These are phyloP conservation scores for Parelbella ahira DNA, from an alignment of 2,888 invertebrate genomes.

Conservation along the genomic window DNA sequence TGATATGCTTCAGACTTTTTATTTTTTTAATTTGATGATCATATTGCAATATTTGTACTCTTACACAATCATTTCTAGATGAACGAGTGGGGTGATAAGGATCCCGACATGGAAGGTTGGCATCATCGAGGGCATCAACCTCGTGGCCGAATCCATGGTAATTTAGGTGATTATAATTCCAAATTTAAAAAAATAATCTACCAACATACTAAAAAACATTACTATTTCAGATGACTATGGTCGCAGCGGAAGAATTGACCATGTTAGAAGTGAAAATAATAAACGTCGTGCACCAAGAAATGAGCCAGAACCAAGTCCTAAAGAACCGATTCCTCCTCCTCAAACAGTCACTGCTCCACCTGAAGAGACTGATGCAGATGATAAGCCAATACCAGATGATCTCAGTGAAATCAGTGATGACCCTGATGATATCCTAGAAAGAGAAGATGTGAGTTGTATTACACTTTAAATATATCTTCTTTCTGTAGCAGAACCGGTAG, in stretches of 20 bases:
- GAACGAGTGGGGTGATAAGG: conserved; percentile 77
- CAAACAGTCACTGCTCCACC: conserved; percentile 38
- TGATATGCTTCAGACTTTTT: conserved; percentile 36
- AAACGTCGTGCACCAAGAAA: conserved; percentile 61
- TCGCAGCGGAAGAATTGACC: conserved; percentile 65
- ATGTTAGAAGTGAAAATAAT: conserved; percentile 55
- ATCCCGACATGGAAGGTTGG: conserved; percentile 70
- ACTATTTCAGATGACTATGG: conserved; percentile 60
- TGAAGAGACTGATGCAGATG: conserved; percentile 69
- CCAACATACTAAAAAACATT: too few relatives aligned
- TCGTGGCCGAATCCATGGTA: conserved; percentile 75
- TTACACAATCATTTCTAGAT: conserved; percentile 59
- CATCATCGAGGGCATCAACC: conserved; percentile 69
- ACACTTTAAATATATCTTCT: not conserved
- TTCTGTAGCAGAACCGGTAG: too few relatives aligned
- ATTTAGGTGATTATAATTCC: too few relatives aligned
- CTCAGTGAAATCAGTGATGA: conserved; percentile 94
- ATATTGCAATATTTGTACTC: too few relatives aligned
- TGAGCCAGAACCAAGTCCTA: conserved; percentile 54
- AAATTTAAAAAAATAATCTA: too few relatives aligned
- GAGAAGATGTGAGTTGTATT: conserved; percentile 82
- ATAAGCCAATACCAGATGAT: conserved; percentile 83
- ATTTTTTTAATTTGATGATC: conserved; percentile 18
- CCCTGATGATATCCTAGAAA: conserved; percentile 91
- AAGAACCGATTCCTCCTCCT: conserved; percentile 53